Base-by-base conservation (phyloP, 64 coral and sea anemone genomes). In the Stichodactyla helianthus region DNA sequence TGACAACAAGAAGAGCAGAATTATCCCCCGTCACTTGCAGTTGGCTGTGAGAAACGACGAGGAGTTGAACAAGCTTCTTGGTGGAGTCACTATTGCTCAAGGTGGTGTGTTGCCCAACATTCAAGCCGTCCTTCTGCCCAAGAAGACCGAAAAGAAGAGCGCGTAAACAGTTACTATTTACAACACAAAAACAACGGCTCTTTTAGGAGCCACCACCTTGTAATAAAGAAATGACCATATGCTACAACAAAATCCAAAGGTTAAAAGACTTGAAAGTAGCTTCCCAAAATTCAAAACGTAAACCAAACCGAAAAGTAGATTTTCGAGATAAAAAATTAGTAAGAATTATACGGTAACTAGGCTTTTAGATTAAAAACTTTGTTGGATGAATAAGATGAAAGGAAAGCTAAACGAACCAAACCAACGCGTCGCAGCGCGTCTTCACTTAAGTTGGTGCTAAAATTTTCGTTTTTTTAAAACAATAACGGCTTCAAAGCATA, bases 1-100 rank as follows among this genome's bases (percentile, higher is more conserved):
- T 79, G 77, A 79, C 77, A 79, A 79, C 77, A 79, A 79, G 77
- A 79, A 79, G 28, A 79, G 27, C 77, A 79, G 77, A 79, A 79
- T 79, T 31, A 79, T 79, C 31, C 77, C 77, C 50, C 77, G 77
- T 28, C 77, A 79, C 28, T 50, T 79, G 77, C 77, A 79, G 50
- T 79, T 79, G 77, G 77, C 77, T 50, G 77, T 79, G 22, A 79
- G 77, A 79, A 79, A 79, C 77, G 77, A 79, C 77, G 77, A 79
- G 50, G 77, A 79, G 50, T 79, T 79, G 77, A 79, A 79, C 77
- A 79, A 79, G 77, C 77, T 79, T 79, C 77, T 79, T 52, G 77
- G 77, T 50, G 77, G 77, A 79, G 77, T 79, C 31, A 79, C 77
- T 26, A 79, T 79, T 79, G 77, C 77, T 50, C 77, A 79, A 79